phyloP scores from a whole-genome alignment of 2,888 invertebrate genomes.

The Trypoxylon attenuatum region DNA sequence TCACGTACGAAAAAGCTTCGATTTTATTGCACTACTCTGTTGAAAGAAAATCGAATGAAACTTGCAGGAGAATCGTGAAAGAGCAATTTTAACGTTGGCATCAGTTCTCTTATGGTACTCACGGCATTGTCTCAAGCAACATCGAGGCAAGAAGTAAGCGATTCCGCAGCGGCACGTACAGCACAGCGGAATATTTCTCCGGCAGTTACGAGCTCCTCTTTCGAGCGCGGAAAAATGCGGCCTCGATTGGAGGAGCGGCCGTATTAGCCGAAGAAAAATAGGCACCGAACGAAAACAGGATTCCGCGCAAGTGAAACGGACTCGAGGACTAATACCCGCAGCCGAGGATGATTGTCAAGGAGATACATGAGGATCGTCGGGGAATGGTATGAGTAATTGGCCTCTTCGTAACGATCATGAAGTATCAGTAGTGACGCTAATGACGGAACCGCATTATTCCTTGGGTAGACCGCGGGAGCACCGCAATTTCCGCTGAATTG shows the following conservation, averaged over 20 bases:
- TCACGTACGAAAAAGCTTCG: no score
- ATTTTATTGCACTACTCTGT: no score
- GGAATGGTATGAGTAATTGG: constrained; percentile 44
- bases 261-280: no score
- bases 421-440: constrained; percentile 47
- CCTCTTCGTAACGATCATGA: constrained; percentile 42
- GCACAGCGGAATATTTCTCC: no score
- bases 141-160: no score
- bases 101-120: no score
- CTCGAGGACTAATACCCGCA: not conserved
- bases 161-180: no score
- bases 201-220: not conserved
- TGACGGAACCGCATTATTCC: constrained; percentile 36
- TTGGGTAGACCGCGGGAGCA: constrained; percentile 22
- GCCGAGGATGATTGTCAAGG: constrained; percentile 32
- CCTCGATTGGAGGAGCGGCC: no score
- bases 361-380: constrained; percentile 10
- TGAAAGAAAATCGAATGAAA: no score
- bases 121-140: no score
- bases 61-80: no score
- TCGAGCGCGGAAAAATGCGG: not conserved
- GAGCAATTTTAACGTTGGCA: no score
- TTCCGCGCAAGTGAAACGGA: not conserved
- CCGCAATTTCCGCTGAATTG: constrained; percentile 45
- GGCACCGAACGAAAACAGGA: not conserved